A percentile compares a stretch with the other conserved stretches of the same genome.
phyloP scores from a whole-genome alignment of 2,797 vertebrate species.

The Picus viridis region DNA sequence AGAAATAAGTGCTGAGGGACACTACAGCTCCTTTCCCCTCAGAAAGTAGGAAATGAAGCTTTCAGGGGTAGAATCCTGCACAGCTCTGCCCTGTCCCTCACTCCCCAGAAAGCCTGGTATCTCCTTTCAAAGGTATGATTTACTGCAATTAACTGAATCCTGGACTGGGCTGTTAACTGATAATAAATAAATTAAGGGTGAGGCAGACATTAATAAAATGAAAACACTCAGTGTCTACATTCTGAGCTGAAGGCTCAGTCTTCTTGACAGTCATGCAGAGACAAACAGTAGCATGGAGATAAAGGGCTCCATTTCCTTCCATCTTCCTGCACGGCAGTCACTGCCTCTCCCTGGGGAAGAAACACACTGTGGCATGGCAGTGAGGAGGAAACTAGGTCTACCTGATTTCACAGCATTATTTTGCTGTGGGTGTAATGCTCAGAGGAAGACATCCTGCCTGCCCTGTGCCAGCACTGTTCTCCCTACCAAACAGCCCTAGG shows the following conservation, averaged over 20 bases:
- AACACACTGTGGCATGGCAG: fast-evolving
- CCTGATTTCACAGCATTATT: fast-evolving
- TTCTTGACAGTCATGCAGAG: not conserved
- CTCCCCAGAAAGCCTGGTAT: not conserved
- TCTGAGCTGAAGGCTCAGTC: not conserved
- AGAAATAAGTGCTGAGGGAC: not conserved
- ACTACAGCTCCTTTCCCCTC: not conserved
- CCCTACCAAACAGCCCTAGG: not conserved
- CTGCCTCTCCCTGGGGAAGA: not conserved
- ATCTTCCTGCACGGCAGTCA: not conserved
- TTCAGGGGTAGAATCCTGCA: not conserved
- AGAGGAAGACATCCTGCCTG: not conserved
- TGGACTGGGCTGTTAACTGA: not conserved
- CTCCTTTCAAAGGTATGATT: conserved; percentile 20
- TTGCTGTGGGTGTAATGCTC: not conserved
- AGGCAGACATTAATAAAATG: not conserved
- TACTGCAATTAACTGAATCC: not conserved
- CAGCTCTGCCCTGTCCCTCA: not conserved
- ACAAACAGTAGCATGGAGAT: fast-evolving
- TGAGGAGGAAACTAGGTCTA: not conserved
- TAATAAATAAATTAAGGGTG: conserved; percentile 29
- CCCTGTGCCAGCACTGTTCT: not conserved
- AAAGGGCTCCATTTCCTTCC: not conserved
- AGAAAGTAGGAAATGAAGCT: not conserved
- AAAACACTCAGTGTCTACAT: not conserved